phyloP scores from a whole-genome alignment of 1,140 invertebrate genomes.

The Penaeus indicus region DNA sequence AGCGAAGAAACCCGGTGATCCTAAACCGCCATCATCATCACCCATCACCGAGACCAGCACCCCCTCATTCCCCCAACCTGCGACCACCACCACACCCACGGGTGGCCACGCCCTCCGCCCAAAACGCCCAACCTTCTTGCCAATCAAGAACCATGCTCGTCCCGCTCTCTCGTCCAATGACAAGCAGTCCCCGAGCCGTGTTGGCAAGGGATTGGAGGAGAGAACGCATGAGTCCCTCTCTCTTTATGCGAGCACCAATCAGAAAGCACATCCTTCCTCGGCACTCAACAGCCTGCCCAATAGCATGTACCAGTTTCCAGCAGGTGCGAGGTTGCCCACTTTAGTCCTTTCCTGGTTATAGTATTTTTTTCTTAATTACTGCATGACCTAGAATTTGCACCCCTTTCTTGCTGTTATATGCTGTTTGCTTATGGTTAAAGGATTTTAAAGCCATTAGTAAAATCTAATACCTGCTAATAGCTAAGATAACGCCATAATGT shows the following conservation, averaged over 20 bases:
- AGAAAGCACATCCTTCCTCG: conserved; percentile 36
- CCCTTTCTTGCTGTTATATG: background rate
- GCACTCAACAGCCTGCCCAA: conserved; percentile 48
- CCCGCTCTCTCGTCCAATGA: conserved; percentile 50
- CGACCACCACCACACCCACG: conserved; percentile 21
- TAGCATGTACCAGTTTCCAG: conserved; percentile 61
- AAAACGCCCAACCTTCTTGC: conserved; percentile 61
- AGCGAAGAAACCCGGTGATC: conserved; percentile 41
- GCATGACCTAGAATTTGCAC: conserved; percentile 20
- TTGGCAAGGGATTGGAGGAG: conserved; percentile 40
- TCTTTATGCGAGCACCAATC: conserved; percentile 22
- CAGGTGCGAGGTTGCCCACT: conserved; percentile 57
- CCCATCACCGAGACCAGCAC: conserved; percentile 15
- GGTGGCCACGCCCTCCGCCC: conserved; percentile 34
- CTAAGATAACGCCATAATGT: no score
- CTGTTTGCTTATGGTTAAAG: conserved; percentile 15
- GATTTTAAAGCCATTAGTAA: background rate
- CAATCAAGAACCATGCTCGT: conserved; percentile 61
- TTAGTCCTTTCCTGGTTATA: conserved; percentile 23
- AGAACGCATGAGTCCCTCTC: conserved; percentile 48
- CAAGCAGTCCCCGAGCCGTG: conserved; percentile 38
- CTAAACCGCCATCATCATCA: background rate
- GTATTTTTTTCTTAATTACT: background rate
- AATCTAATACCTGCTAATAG: background rate
- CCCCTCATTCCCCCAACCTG: conserved; percentile 2